phyloP scores from a whole-genome alignment of 2,113 vertebrate species.

The Megalops atlanticus region DNA sequence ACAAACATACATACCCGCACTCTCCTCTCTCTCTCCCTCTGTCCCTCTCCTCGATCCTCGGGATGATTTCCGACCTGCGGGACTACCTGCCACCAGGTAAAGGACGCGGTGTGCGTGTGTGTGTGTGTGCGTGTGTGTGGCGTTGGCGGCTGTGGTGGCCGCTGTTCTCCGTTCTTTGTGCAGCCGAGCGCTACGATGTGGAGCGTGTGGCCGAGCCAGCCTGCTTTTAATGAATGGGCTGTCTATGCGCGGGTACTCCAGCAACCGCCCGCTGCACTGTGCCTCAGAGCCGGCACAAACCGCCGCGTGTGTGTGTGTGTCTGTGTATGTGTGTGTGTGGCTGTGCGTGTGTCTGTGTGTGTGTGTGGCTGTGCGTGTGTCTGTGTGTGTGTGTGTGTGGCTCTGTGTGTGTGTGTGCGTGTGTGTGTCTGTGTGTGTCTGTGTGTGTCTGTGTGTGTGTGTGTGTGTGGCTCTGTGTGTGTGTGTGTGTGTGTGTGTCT shows the following conservation, averaged over 20 bases:
- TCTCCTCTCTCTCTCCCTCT: constrained; percentile 18
- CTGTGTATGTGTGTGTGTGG: constrained; percentile 14
- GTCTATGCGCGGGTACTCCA: constrained; percentile 17
- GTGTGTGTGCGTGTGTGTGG: background rate
- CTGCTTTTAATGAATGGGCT: constrained; percentile 23
- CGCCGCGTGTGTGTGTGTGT: background rate
- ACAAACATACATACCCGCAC: constrained; percentile 1
- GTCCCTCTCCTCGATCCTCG: no score
- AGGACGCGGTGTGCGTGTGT: background rate
- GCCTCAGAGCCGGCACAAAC: background rate
- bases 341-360: no score
- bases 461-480: background rate
- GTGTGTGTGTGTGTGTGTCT: background rate
- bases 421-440: background rate
- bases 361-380: background rate
- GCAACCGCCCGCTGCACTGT: constrained; percentile 15
- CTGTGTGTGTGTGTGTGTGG: background rate
- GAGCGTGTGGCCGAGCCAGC: background rate
- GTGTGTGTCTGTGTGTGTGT: constrained; percentile 3
- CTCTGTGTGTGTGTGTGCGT: no score
- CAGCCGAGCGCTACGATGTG: background rate
- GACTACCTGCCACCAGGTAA: constrained; percentile 2
- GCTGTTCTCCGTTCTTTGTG: constrained; percentile 20
- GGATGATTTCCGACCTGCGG: background rate
- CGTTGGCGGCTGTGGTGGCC: background rate